Conservation (phyloP, 1,140 invertebrate species). For the Zaprionus inermis region DNA sequence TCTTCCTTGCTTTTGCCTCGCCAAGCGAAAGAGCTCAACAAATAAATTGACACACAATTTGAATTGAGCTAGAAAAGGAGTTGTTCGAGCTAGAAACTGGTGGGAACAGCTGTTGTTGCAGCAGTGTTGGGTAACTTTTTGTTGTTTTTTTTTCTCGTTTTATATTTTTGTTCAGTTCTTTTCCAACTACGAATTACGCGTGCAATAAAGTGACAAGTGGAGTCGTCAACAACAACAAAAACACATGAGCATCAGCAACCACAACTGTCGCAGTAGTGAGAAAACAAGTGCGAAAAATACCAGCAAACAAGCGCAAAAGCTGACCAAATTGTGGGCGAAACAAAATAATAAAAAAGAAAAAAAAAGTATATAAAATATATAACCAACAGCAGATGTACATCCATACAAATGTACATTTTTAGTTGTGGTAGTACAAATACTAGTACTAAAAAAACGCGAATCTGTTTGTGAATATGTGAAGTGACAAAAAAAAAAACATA, state of each 20-base stretch:
- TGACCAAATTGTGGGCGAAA: constrained; percentile 49
- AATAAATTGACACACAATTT: constrained; percentile 44
- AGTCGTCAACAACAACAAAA: constrained; percentile 9
- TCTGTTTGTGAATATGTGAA: constrained; percentile 52
- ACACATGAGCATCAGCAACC: constrained; percentile 5
- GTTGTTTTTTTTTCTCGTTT: constrained; percentile 28
- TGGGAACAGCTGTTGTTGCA: constrained; percentile 53
- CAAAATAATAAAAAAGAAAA: constrained; percentile 27
- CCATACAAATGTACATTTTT: constrained; percentile 30
- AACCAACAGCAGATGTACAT: constrained; percentile 42
- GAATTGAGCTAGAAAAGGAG: constrained; percentile 45
- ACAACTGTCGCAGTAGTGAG: constrained; percentile 38
- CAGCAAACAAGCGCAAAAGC: constrained; percentile 40
- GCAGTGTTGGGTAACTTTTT: constrained; percentile 53
- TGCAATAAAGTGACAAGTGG: constrained; percentile 31
- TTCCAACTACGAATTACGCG: constrained; percentile 32
- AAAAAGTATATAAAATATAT: constrained; percentile 4
- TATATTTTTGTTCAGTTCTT: constrained; percentile 19
- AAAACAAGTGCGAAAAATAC: constrained; percentile 54
- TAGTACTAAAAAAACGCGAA: constrained; percentile 43
- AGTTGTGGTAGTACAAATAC: constrained; percentile 43
- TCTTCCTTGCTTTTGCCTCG: constrained; percentile 30
- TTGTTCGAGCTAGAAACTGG: constrained; percentile 40
- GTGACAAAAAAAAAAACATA: constrained; percentile 35
- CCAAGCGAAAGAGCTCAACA: constrained; percentile 38